A percentile compares a stretch with the other conserved stretches of the same genome.
These are phyloP conservation scores for Hipposideros armiger DNA, from an alignment of 2,113 vertebrate genomes.

Conservation along the genomic window DNA sequence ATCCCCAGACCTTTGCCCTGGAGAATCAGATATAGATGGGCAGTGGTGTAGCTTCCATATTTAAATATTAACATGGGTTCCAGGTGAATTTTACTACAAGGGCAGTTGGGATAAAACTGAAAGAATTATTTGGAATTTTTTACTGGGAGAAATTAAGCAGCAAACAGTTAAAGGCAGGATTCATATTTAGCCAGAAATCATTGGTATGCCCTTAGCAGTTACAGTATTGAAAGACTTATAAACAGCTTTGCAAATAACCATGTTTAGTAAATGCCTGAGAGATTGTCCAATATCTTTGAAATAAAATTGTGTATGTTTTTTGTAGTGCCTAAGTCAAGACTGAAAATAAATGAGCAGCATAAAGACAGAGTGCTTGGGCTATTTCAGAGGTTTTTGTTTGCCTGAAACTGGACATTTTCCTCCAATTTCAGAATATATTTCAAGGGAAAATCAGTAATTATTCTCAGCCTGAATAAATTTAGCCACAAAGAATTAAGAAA, in stretches of 20 bases:
- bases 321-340: not conserved
- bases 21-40: not conserved
- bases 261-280: not conserved
- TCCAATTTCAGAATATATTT: not conserved
- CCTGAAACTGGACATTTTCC: not conserved
- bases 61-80: not conserved
- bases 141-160: not conserved
- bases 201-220: not conserved
- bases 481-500: not conserved
- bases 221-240: not conserved
- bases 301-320: not conserved
- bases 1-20: rapidly evolving
- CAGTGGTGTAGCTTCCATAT: rapidly evolving
- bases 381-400: conserved; percentile 19
- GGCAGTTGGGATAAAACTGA: not conserved
- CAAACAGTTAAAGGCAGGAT: not conserved
- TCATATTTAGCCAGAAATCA: not conserved
- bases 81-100: not conserved
- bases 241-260: not conserved
- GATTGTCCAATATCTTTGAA: not conserved
- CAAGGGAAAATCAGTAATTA: not conserved
- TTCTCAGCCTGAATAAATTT: not conserved
- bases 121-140: not conserved
- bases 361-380: not conserved
- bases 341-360: not conserved